phyloP scores from a whole-genome alignment of 2,113 vertebrate species.

The Clupea harengus region DNA sequence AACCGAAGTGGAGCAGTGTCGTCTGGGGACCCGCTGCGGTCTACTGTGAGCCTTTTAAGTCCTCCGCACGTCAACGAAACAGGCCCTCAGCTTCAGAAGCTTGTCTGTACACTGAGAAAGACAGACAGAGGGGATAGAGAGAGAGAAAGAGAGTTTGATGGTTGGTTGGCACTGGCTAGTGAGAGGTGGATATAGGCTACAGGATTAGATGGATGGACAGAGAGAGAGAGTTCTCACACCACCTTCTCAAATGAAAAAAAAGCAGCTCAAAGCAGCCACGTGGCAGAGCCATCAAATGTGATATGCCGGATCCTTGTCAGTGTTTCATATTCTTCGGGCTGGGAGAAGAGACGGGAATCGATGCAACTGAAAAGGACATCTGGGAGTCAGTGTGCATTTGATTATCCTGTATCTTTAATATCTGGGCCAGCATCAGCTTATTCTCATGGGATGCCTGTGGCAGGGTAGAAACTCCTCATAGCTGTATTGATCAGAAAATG shows the following conservation, averaged over 20 bases:
- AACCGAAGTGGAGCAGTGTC: constrained; percentile 16
- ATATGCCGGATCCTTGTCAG: not conserved
- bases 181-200: not conserved
- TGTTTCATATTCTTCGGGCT: not conserved
- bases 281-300: not conserved
- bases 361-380: constrained; percentile 15
- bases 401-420: constrained; percentile 7
- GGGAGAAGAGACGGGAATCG: constrained; percentile 7
- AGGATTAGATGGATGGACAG: not conserved
- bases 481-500: not conserved
- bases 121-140: not conserved
- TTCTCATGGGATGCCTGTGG: not conserved
- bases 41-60: constrained; percentile 25
- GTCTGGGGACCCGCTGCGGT: not conserved
- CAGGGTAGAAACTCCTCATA: not conserved
- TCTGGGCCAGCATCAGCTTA: not conserved
- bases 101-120: constrained; percentile 29
- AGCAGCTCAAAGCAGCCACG: not conserved
- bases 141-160: not conserved
- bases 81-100: constrained; percentile 9
- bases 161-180: not conserved
- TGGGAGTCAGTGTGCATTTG: not conserved
- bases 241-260: not conserved
- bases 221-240: not conserved
- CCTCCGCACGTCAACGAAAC: constrained; percentile 1